Percentiles rank a stretch among this genome's conserved stretches.
Conservation (phyloP, 1,140 invertebrate genomes). For the Papilio machaon region DNA sequence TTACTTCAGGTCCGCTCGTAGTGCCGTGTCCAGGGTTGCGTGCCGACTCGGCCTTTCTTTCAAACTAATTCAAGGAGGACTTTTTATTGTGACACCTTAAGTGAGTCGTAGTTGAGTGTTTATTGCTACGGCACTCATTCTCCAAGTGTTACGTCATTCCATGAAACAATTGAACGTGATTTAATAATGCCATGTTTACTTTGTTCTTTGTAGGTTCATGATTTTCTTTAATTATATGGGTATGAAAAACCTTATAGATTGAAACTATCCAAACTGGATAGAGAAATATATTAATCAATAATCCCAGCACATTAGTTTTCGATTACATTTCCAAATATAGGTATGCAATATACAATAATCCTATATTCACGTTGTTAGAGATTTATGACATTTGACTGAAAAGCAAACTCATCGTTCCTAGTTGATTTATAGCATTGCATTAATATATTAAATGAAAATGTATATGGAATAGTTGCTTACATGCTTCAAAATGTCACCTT, state of each 20-base stretch:
- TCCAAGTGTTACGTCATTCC: constrained; percentile 1
- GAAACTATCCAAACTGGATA: not conserved
- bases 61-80: constrained; percentile 54
- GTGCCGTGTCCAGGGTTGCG: constrained; percentile 54
- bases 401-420: not conserved
- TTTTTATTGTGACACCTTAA: constrained; percentile 66
- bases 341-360: not conserved
- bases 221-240: not conserved
- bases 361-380: not conserved
- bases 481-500: too few species aligned
- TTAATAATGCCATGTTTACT: not conserved
- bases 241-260: not conserved
- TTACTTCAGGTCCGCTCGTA: constrained; percentile 66
- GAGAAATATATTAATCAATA: too few species aligned
- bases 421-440: constrained; percentile 1
- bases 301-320: too few species aligned
- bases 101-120: constrained; percentile 53
- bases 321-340: not conserved
- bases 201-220: not conserved
- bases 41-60: constrained; percentile 57
- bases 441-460: not conserved
- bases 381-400: constrained; percentile 7
- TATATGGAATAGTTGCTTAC: too few species aligned
- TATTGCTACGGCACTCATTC: constrained; percentile 36
- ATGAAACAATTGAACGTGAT: constrained; percentile 34